Conservation (phyloP, 2,113 vertebrate genomes). For the Monopterus albus region DNA sequence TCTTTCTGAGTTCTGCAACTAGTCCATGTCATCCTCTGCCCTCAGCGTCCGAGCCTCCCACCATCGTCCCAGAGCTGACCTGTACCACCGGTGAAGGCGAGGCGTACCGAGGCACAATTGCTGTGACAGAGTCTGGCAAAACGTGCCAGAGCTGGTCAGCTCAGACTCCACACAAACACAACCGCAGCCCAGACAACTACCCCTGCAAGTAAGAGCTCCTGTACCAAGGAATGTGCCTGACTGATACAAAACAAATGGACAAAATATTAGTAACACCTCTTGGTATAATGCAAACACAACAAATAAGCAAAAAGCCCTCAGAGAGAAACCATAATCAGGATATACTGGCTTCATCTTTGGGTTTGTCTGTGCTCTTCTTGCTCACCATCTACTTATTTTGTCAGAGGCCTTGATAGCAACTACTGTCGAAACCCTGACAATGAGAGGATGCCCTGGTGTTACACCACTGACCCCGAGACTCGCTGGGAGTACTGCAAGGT, state of each 20-base stretch:
- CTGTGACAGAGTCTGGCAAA: slow-evolving; percentile 86
- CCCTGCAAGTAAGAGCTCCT: slow-evolving; percentile 90
- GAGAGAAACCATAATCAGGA: neutral
- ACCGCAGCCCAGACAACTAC: slow-evolving; percentile 90
- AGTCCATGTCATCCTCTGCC: neutral
- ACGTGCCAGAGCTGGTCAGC: slow-evolving; percentile 89
- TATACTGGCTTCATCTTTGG: neutral
- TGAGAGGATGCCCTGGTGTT: slow-evolving; percentile 93
- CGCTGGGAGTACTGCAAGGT: slow-evolving; percentile 92
- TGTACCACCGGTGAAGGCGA: slow-evolving; percentile 87
- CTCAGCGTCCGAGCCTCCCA: slow-evolving; percentile 85
- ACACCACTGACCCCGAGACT: slow-evolving; percentile 83
- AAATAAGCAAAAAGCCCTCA: neutral
- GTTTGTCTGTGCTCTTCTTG: neutral
- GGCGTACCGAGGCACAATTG: slow-evolving; percentile 84
- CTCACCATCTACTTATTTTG: neutral
- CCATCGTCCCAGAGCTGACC: slow-evolving; percentile 80
- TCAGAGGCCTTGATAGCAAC: slow-evolving; percentile 88
- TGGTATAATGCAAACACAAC: too few relatives aligned
- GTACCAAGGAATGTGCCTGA: too few relatives aligned
- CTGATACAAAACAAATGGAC: too few relatives aligned
- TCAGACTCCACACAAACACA: slow-evolving; percentile 90
- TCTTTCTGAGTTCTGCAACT: neutral
- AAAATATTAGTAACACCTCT: too few relatives aligned
- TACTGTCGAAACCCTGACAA: slow-evolving; percentile 95